These are phyloP conservation scores for Tubiluchus corallicola DNA, from an alignment of 2,888 invertebrate genomes.

Conservation along the genomic window DNA sequence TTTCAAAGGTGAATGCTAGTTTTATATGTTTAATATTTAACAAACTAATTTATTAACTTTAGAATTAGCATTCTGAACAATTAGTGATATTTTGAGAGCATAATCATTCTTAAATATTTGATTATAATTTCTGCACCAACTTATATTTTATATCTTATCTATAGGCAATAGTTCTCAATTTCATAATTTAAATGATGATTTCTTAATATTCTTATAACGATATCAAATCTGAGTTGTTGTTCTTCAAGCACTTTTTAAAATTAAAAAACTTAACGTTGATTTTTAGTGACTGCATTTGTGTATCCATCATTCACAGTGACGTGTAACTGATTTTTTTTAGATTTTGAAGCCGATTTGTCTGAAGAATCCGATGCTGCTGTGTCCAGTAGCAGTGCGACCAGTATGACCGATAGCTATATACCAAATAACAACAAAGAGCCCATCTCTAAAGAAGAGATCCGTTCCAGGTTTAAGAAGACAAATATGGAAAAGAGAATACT, in stretches of 20 bases:
- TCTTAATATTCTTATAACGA: too few relatives aligned
- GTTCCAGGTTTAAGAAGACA: constrained; percentile 11
- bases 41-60: too few relatives aligned
- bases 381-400: constrained; percentile 12
- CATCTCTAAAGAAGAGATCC: constrained; percentile 7
- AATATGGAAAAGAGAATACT: constrained; percentile 12
- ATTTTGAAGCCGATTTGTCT: neutral
- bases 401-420: constrained; percentile 13
- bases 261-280: too few relatives aligned
- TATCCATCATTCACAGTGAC: too few relatives aligned
- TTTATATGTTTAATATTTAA: too few relatives aligned
- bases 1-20: constrained; percentile 18
- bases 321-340: too few relatives aligned
- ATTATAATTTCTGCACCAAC: constrained; percentile 4
- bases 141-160: constrained; percentile 12
- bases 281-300: too few relatives aligned
- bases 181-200: constrained; percentile 5
- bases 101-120: neutral
- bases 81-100: neutral
- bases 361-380: constrained; percentile 9
- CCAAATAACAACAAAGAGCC: too few relatives aligned
- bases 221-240: too few relatives aligned
- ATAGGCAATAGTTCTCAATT: neutral
- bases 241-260: too few relatives aligned
- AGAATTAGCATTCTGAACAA: neutral